Percentiles rank a stretch among this genome's conserved stretches.
These are phyloP conservation scores for Cephus nigrinus DNA, from an alignment of 2,888 invertebrate species.

Conservation along the genomic window DNA sequence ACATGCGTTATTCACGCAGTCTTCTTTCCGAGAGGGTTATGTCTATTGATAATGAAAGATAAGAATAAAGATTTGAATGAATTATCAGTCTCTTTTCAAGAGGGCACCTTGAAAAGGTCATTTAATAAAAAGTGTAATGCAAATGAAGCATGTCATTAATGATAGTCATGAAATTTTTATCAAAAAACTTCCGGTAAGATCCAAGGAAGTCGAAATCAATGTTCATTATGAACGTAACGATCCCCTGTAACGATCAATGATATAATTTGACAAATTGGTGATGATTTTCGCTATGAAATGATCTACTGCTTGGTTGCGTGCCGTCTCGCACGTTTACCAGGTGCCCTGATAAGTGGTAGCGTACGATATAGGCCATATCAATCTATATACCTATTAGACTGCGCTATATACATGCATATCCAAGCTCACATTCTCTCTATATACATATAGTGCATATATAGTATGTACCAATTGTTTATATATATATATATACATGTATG, in stretches of 20 bases:
- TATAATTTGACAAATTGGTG: background rate
- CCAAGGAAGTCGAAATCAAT: background rate
- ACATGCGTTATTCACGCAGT: background rate
- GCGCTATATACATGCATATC: background rate
- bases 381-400: background rate
- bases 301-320: constrained; percentile 41
- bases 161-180: background rate
- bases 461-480: no score
- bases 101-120: background rate
- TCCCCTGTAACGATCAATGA: background rate
- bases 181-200: background rate
- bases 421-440: background rate
- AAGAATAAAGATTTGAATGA: background rate
- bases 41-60: background rate
- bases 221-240: background rate
- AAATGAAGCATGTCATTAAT: background rate
- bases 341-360: constrained; percentile 16
- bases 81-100: background rate
- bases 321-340: constrained; percentile 50
- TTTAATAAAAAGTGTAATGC: background rate
- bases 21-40: background rate
- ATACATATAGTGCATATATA: no score
- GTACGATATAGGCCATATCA: background rate
- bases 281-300: background rate
- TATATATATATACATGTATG: background rate